phyloP scores from a whole-genome alignment of 2,888 invertebrate genomes.

The Xestoiulus laeticollis region DNA sequence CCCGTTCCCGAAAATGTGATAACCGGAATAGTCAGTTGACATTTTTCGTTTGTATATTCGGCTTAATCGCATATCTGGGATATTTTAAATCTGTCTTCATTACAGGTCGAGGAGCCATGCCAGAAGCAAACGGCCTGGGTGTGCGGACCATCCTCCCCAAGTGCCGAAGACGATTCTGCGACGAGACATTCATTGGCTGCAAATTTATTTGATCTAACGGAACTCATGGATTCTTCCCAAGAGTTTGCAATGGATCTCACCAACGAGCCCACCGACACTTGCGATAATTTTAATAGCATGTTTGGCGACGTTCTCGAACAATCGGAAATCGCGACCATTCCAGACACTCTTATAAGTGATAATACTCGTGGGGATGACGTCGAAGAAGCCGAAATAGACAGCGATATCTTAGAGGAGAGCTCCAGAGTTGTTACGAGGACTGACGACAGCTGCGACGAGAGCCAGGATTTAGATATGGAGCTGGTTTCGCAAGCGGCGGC shows the following conservation, averaged over 20 bases:
- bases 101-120: neutral
- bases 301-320: neutral
- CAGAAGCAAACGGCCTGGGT: slow-evolving; percentile 10
- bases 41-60: no score
- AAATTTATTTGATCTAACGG: neutral
- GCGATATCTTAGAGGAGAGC: neutral
- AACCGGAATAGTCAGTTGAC: neutral
- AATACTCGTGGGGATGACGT: neutral
- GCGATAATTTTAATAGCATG: neutral
- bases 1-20: neutral
- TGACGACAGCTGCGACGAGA: neutral
- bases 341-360: neutral
- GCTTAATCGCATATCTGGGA: neutral
- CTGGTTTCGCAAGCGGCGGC: neutral
- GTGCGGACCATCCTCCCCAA: neutral
- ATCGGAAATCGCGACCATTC: neutral
- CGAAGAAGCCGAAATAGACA: neutral
- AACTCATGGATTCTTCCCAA: neutral
- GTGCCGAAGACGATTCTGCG: neutral
- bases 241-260: neutral
- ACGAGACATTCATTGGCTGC: neutral
- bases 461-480: neutral
- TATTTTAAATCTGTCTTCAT: neutral
- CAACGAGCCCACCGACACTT: neutral
- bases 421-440: neutral